These are phyloP conservation scores for Meteorus sp. DNA, from an alignment of 1,140 invertebrate species.

Conservation along the genomic window DNA sequence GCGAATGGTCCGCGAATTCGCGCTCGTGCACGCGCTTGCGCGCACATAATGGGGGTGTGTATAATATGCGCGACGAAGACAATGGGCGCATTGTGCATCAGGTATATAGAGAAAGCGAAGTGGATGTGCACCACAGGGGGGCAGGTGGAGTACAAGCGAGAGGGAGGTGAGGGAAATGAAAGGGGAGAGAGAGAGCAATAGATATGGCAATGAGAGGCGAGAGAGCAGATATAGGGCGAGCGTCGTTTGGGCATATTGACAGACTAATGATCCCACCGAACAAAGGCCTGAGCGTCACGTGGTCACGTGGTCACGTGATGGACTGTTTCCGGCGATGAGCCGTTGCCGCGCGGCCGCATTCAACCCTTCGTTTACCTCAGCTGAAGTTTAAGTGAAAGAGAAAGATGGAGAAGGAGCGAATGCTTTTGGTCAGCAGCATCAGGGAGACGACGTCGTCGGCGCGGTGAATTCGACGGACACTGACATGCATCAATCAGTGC, in stretches of 20 bases:
- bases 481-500: constrained; percentile 51
- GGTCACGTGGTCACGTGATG: constrained; percentile 57
- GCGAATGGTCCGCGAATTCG: constrained; percentile 20
- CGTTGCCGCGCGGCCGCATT: constrained; percentile 13
- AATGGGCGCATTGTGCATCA: constrained; percentile 55
- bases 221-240: constrained; percentile 27
- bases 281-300: constrained; percentile 57
- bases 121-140: too few species aligned
- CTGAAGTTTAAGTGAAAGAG: neutral
- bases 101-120: constrained; percentile 23
- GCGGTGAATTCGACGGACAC: constrained; percentile 21
- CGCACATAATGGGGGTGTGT: constrained; percentile 54
- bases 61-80: constrained; percentile 53
- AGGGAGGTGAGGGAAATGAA: neutral
- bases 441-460: neutral
- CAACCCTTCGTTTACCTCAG: constrained; percentile 7
- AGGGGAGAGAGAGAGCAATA: constrained; percentile 18
- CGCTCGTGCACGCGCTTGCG: constrained; percentile 41
- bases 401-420: too few species aligned
- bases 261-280: constrained; percentile 58
- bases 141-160: constrained; percentile 11
- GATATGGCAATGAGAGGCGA: too few species aligned
- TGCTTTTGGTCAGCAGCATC: too few species aligned
- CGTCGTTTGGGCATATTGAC: constrained; percentile 59
- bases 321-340: constrained; percentile 53